Evolutionary conservation across 2,113 vertebrate species (phyloP), one percentile per base, ranked within the genome.

Genomic region (Epinephelus lanceolatus): DNA sequence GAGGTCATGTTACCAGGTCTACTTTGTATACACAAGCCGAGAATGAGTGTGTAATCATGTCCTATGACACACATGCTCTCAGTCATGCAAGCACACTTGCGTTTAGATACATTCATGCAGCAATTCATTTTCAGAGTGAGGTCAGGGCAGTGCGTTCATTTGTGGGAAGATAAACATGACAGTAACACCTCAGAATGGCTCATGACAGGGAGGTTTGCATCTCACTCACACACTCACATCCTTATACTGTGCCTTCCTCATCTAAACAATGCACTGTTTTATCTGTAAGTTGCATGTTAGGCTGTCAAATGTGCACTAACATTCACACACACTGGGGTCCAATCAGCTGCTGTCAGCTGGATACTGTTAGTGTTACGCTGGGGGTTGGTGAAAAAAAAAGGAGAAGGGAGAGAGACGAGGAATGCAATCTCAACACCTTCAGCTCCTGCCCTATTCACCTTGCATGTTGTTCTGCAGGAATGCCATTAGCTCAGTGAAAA

Each of bases 371-470:
- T 37, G 42, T 89, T 80, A 59, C 19, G 7, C 57, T 60, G 76
- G 85, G 65, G 80, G 83, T 62, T 69, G 60, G 47, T 68, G 27
- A 19, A n/a, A 18, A 40, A 30, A 57, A 77, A 63, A 3, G 42
- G 15, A 55, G 4, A 13, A 74, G 52, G 76, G 63, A 82, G 73
- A 69, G 18, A 45, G 73, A 30, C 52, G 67, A 89, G 78, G 85
- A 89, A 86, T 80, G 83, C 30, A 67, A 74, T 82, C 71, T 78
- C 83, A 84, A 92, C 91, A 92, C 90, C 89, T 91, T 83, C 80
- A 74, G 55, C 80, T 81, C 27, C 71, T 92, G 87, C 86, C 78
- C 86, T 87, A n/a, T 89, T 89, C 85, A 91, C 87, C 89, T 91
- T 73, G 37, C 74, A 52, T 85, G 76, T 87, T 84, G 72, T 80